Percentiles rank a stretch among this genome's conserved stretches.
Conservation (phyloP, 1,140 invertebrate species). For the Caenorhabditis remanei region DNA sequence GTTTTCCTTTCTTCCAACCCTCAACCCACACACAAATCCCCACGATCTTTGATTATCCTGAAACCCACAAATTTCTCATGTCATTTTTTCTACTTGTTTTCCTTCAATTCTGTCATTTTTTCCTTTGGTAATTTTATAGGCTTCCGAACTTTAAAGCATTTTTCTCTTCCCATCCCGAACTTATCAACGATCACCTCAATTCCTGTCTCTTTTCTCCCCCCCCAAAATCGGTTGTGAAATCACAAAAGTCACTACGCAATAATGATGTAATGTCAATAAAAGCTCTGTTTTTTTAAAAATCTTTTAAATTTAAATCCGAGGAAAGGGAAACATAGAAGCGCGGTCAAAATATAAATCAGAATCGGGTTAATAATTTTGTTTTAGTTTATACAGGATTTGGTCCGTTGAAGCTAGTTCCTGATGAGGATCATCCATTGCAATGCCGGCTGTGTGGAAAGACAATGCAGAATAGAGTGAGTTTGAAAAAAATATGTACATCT, state of each 20-base stretch:
- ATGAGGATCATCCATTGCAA: slow-evolving; percentile 69
- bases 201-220: neutral
- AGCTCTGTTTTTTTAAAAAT: neutral
- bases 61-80: neutral
- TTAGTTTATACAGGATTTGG: neutral
- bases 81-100: neutral
- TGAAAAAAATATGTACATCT: neutral
- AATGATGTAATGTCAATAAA: slow-evolving; percentile 13
- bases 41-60: neutral
- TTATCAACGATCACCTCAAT: neutral
- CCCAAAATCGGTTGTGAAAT: slow-evolving; percentile 29
- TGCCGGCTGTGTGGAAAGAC: slow-evolving; percentile 75
- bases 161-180: neutral
- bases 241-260: slow-evolving; percentile 7
- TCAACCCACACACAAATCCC: neutral
- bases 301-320: neutral
- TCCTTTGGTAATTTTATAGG: neutral
- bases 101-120: neutral
- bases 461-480: slow-evolving; percentile 69
- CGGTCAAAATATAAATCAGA: neutral
- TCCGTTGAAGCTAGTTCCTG: slow-evolving; percentile 34
- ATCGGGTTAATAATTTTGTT: no score
- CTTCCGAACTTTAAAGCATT: neutral
- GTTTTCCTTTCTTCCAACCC: neutral
- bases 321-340: neutral